Percentiles rank a stretch among this genome's conserved stretches.
These are phyloP conservation scores for Tridacna gigas DNA, from an alignment of 2,888 invertebrate genomes.

Conservation along the genomic window DNA sequence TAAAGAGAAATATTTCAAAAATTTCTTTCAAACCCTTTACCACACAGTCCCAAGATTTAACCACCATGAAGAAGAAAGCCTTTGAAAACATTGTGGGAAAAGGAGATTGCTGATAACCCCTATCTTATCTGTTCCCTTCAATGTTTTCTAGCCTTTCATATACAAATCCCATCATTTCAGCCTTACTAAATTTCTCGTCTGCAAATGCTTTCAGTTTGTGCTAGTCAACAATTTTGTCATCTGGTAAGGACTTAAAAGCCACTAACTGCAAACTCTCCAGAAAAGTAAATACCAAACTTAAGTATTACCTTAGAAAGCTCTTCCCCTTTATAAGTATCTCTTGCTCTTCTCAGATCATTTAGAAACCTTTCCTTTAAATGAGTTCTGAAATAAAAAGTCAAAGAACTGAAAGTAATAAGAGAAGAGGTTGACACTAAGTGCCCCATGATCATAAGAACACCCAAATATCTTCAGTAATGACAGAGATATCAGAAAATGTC, in stretches of 20 bases:
- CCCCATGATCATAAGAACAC: too few species aligned
- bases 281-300: too few species aligned
- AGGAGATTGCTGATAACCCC: not conserved
- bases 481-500: too few species aligned
- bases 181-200: not conserved
- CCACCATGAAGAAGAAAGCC: not conserved
- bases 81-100: not conserved
- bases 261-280: not conserved
- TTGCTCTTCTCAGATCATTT: constrained; percentile 95
- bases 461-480: too few species aligned
- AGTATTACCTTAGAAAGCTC: constrained; percentile 87
- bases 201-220: not conserved
- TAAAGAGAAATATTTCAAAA: not conserved
- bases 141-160: not conserved
- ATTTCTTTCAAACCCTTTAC: not conserved
- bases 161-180: not conserved
- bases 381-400: constrained; percentile 70
- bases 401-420: not conserved
- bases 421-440: too few species aligned
- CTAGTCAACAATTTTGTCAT: too few species aligned
- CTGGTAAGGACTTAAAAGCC: not conserved
- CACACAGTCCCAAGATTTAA: not conserved
- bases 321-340: constrained; percentile 93
- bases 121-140: not conserved
- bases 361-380: constrained; percentile 95